Conservation (phyloP, 2,113 vertebrate species). For the Todiramphus chloris region DNA sequence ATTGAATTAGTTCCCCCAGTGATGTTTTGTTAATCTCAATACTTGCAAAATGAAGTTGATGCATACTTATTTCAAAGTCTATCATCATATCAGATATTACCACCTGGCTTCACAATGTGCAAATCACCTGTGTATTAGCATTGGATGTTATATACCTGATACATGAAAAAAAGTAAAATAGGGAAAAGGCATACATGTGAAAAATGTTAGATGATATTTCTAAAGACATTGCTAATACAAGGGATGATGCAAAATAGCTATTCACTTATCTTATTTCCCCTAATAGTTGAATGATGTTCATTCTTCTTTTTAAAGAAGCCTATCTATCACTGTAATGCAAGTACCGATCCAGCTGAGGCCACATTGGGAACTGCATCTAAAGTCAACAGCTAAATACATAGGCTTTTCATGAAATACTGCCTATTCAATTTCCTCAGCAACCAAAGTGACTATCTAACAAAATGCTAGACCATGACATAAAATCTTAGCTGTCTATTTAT, state of each 20-base stretch:
- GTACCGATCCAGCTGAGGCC: neutral
- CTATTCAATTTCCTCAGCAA: neutral
- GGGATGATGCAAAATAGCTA: neutral
- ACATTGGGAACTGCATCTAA: neutral
- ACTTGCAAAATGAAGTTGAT: neutral
- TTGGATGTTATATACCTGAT: neutral
- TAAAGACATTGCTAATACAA: neutral
- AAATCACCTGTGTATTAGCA: neutral
- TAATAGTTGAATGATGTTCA: neutral
- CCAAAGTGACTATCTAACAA: neutral
- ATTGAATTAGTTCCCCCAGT: neutral
- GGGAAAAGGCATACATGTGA: neutral
- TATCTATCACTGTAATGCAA: neutral
- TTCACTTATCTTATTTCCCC: neutral
- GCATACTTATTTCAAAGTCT: neutral
- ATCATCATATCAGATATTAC: neutral
- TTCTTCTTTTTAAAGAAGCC: neutral
- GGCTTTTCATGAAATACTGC: neutral
- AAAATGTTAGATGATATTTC: neutral
- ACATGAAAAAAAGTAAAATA: neutral
- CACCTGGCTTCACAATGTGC: neutral
- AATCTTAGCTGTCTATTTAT: neutral
- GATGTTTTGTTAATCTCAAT: neutral
- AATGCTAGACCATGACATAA: neutral
- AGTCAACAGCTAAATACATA: neutral